phyloP scores from a whole-genome alignment of 2,797 vertebrate species.

The Garrulus glandarius region DNA sequence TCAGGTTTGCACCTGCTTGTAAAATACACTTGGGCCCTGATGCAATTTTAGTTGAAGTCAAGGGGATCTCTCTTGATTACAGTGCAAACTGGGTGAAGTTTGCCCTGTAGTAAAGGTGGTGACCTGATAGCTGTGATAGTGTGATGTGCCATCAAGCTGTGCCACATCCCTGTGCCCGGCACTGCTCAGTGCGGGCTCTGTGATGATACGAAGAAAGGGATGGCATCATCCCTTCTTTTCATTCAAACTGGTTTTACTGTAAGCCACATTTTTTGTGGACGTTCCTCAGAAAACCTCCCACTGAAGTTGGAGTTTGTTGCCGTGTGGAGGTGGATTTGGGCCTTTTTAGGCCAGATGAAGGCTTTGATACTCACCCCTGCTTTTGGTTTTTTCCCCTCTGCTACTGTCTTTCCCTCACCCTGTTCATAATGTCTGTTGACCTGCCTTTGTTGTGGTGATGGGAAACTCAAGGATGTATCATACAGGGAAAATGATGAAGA shows the following conservation, averaged over 20 bases:
- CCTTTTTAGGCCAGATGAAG: neutral
- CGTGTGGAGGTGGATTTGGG: neutral
- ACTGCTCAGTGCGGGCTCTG: neutral
- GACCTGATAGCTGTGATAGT: fast-evolving
- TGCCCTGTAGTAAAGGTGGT: neutral
- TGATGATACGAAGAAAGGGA: neutral
- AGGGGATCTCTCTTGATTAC: neutral
- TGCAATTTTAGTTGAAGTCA: neutral
- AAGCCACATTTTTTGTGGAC: neutral
- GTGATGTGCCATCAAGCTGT: fast-evolving
- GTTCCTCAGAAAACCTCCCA: neutral
- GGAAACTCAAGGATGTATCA: neutral
- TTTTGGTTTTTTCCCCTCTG: neutral
- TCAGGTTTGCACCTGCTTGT: neutral
- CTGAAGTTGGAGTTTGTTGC: neutral
- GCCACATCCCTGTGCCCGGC: fast-evolving
- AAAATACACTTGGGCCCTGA: neutral
- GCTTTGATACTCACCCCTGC: neutral
- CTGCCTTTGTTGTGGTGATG: neutral
- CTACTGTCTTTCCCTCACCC: neutral
- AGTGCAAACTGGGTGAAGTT: neutral
- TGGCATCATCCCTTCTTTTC: neutral
- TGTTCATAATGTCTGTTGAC: neutral
- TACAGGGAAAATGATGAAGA: neutral
- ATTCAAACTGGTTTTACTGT: neutral